Evolutionary conservation across 2,797 vertebrate genomes (phyloP), one percentile per base, ranked within the genome.

Genomic region (Moxostoma hubbsi): DNA sequence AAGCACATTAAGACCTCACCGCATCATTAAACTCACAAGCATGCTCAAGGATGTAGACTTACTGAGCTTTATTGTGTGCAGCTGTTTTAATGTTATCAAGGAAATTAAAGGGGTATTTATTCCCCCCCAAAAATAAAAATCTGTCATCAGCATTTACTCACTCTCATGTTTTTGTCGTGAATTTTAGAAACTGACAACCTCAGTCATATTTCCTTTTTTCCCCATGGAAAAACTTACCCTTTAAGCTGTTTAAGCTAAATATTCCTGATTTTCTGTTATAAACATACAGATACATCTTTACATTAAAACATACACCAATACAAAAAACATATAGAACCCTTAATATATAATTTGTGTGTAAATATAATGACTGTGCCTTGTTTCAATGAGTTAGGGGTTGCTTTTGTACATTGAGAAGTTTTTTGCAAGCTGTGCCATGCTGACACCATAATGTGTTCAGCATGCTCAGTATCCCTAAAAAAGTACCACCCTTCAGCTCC

Each of bases 361-460:
- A 57, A 58, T 15, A 45, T 11, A 16, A 15, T 54, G 0, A 2
- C 1, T 16, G 36, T 78, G 11, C 58, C 70, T 63, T n/a, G 12
- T 64, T 55, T 71, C 12, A 57, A 63, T 50, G 18, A 1, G 54
- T 73, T 65, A 58, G 24, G 9, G 16, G 55, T 73, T 73, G 6
- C 46, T 90, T 89, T 81, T 84, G 12, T 46, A 58, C 16, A 24
- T 43, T 58, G 45, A 24, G 55, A 85, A 46, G 82, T 81, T 86
- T 82, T 82, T 18, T 59, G 66, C 65, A 66, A 2, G 87, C 84
- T 86, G 88, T 92, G 87, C 83, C 75, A 86, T 92, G 88, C 90
- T 88, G 88, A 82, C 62, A n/a, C 86, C 82, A 85, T 93, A 94
- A 94, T 94, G 87, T 88, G 73, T 94, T 93, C 92, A 93, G 73